Percentiles rank a stretch among this genome's conserved stretches.
Conservation (phyloP, 2,888 invertebrate species). For the Erebia aethiops region DNA sequence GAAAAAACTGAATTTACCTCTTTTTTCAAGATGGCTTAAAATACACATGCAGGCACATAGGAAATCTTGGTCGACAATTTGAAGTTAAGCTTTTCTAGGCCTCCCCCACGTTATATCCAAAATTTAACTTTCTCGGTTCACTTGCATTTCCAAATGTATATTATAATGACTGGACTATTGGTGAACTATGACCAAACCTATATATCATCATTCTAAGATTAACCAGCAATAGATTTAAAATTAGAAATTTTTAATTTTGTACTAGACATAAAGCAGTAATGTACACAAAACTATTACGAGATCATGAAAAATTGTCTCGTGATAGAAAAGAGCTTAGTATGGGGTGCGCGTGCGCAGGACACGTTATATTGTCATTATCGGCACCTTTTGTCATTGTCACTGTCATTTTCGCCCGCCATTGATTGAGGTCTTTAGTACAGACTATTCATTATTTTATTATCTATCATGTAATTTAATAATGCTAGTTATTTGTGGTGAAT, state of each 20-base stretch:
- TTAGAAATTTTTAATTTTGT: too few species aligned
- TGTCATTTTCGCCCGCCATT: constrained; percentile 18
- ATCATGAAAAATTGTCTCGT: background rate
- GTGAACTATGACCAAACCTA: too few species aligned
- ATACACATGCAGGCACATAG: too few species aligned
- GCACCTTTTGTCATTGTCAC: constrained; percentile 20
- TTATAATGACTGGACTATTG: too few species aligned
- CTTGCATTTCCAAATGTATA: too few species aligned
- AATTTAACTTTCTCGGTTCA: too few species aligned
- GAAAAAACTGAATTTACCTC: too few species aligned
- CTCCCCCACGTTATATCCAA: too few species aligned
- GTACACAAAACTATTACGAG: background rate
- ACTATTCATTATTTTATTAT: constrained; percentile 31
- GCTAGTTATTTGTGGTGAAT: background rate
- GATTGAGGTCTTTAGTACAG: constrained; percentile 24
- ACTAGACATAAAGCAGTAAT: background rate
- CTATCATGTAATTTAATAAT: constrained; percentile 26
- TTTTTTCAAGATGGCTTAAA: too few species aligned
- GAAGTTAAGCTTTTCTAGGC: too few species aligned
- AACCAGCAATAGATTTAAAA: background rate
- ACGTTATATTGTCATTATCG: constrained; percentile 35
- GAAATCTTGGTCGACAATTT: too few species aligned
- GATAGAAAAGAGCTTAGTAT: background rate
- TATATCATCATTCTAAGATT: too few species aligned
- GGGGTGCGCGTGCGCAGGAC: constrained; percentile 32